These are phyloP conservation scores for Catharus ustulatus DNA, from an alignment of 2,797 vertebrate species.

Conservation along the genomic window DNA sequence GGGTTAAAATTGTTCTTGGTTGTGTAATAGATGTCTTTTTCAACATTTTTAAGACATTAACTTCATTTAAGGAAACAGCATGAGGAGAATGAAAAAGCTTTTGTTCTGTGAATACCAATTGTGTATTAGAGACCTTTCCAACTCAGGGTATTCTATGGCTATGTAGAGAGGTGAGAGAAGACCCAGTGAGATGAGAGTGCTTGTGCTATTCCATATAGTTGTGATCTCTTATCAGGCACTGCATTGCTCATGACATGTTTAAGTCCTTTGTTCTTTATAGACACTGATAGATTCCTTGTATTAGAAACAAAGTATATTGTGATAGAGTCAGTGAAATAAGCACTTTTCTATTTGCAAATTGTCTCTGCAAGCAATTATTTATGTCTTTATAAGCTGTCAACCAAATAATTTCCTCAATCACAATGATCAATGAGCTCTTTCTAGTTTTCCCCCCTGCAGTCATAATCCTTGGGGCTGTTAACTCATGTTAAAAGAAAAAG, in stretches of 20 bases:
- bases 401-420: not conserved
- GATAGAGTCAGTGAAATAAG: not conserved
- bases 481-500: not conserved
- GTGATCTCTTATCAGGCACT: not conserved
- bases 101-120: not conserved
- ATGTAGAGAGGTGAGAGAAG: not conserved
- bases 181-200: not conserved
- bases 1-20: not conserved
- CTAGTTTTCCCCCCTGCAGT: not conserved
- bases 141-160: not conserved
- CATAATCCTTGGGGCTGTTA: not conserved
- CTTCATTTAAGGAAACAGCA: not conserved
- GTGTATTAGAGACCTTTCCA: not conserved
- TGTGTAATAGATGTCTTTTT: not conserved
- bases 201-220: not conserved
- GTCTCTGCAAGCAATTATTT: not conserved
- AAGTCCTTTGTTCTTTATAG: not conserved
- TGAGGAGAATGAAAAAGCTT: not conserved
- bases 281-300: not conserved
- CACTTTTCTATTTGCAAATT: not conserved
- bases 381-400: not conserved
- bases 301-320: not conserved
- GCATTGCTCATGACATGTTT: not conserved
- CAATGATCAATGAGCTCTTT: not conserved
- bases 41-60: not conserved